A percentile compares a stretch with the other conserved stretches of the same genome.
Conservation (phyloP, 2,888 invertebrate genomes). For the Fragum sueziense region DNA sequence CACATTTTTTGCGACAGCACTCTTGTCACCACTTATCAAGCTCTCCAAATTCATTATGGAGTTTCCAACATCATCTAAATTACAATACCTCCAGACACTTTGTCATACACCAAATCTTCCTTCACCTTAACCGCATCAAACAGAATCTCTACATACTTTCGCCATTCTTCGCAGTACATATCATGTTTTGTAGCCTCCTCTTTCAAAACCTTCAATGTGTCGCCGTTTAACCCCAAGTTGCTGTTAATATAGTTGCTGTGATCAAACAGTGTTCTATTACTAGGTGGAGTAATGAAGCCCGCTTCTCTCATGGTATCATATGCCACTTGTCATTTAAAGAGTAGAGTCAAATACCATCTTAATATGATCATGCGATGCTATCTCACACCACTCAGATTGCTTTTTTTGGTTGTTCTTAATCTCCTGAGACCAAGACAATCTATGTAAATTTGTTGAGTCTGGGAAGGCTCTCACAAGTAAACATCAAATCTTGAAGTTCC, state of each 20-base stretch:
- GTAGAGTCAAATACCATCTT: slow-evolving; percentile 34
- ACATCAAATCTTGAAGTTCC: slow-evolving; percentile 17
- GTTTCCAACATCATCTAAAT: slow-evolving; percentile 52
- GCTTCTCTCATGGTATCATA: slow-evolving; percentile 26
- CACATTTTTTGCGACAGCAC: slow-evolving; percentile 40
- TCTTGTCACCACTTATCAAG: background rate
- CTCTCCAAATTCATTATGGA: slow-evolving; percentile 48
- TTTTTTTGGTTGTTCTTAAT: background rate
- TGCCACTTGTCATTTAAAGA: slow-evolving; percentile 20
- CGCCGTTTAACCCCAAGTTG: slow-evolving; percentile 27
- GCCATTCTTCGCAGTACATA: slow-evolving; percentile 18
- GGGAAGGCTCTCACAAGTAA: slow-evolving; percentile 4
- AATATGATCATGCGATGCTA: slow-evolving; percentile 49
- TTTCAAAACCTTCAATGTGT: slow-evolving; percentile 33
- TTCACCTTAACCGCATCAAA: slow-evolving; percentile 59
- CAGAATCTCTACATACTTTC: slow-evolving; percentile 42
- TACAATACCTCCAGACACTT: slow-evolving; percentile 48
- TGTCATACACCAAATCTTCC: slow-evolving; percentile 58
- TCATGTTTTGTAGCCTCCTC: slow-evolving; percentile 33
- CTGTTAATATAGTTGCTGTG: slow-evolving; percentile 44
- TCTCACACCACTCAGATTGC: slow-evolving; percentile 32
- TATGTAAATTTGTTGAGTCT: background rate
- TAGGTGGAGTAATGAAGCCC: slow-evolving; percentile 46
- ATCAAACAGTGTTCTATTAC: slow-evolving; percentile 50
- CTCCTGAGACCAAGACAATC: slow-evolving; percentile 20